These are phyloP conservation scores for Ophion ventricosus DNA, from an alignment of 2,888 invertebrate species.

Conservation along the genomic window DNA sequence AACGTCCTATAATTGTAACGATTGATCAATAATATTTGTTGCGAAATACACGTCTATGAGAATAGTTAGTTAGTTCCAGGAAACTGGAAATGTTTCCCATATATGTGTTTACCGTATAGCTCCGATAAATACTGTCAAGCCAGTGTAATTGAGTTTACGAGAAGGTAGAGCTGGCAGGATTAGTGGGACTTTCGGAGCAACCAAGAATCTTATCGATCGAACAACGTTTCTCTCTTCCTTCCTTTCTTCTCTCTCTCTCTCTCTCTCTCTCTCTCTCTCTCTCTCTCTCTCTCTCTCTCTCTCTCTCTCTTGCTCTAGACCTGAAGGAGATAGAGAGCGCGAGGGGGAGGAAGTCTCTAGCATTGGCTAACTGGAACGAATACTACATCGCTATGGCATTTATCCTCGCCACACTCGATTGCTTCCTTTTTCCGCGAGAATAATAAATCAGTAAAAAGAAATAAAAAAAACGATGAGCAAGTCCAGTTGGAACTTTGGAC, in stretches of 20 bases:
- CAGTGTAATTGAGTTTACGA: slow-evolving; percentile 56
- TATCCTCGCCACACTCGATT: slow-evolving; percentile 42
- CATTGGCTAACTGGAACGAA: slow-evolving; percentile 43
- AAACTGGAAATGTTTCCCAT: not conserved
- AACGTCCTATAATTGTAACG: not conserved
- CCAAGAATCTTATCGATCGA: slow-evolving; percentile 62
- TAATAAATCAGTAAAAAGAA: slow-evolving; percentile 7
- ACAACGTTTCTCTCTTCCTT: slow-evolving; percentile 12
- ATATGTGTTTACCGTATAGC: slow-evolving; percentile 10
- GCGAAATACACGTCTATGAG: not conserved
- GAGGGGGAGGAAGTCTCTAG: slow-evolving; percentile 4
- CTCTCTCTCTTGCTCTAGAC: slow-evolving; percentile 4
- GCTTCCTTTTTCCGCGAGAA: not conserved
- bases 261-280: too few relatives aligned
- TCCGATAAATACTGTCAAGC: slow-evolving; percentile 46
- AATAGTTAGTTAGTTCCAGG: not conserved
- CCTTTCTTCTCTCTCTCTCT: too few relatives aligned
- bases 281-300: slow-evolving; percentile 3
- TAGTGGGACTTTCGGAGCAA: slow-evolving; percentile 40
- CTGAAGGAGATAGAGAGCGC: not conserved
- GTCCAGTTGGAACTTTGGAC: not conserved
- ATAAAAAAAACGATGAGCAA: not conserved
- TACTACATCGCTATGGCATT: slow-evolving; percentile 31
- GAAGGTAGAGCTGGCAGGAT: slow-evolving; percentile 46
- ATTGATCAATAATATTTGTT: not conserved